Conservation (phyloP, 2,797 vertebrate species). For the Tamandua tetradactyla region DNA sequence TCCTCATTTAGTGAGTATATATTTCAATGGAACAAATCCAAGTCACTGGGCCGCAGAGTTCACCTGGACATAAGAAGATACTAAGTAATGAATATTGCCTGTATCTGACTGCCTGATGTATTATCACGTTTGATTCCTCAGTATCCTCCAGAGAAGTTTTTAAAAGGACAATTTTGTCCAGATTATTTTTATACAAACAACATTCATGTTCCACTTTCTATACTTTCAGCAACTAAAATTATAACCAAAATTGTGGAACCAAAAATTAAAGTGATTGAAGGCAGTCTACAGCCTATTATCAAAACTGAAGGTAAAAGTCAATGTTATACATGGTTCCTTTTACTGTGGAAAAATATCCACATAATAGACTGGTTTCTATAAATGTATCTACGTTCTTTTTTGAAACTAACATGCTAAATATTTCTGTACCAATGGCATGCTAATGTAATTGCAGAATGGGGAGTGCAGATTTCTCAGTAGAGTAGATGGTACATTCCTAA, state of each 20-base stretch:
- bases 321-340: conserved; percentile 48
- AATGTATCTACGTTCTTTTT: conserved; percentile 70
- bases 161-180: not conserved
- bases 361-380: conserved; percentile 60
- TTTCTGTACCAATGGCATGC: conserved; percentile 67
- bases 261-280: conserved; percentile 88
- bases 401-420: conserved; percentile 77
- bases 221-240: conserved; percentile 86
- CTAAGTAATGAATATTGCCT: not conserved
- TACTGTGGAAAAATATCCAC: conserved; percentile 58
- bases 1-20: not conserved
- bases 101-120: not conserved
- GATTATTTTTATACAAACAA: conserved; percentile 60
- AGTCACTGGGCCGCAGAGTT: conserved; percentile 29
- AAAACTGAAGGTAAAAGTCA: conserved; percentile 85
- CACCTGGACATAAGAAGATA: conserved; percentile 5
- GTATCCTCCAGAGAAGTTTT: not conserved
- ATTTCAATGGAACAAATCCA: not conserved
- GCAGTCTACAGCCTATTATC: conserved; percentile 85
- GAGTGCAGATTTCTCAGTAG: conserved; percentile 42
- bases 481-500: conserved; percentile 51
- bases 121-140: not conserved
- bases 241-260: conserved; percentile 83
- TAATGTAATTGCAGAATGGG: conserved; percentile 27
- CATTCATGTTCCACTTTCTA: conserved; percentile 81